These are phyloP conservation scores for Aphrophora alni DNA, from an alignment of 2,888 invertebrate species.

Conservation along the genomic window DNA sequence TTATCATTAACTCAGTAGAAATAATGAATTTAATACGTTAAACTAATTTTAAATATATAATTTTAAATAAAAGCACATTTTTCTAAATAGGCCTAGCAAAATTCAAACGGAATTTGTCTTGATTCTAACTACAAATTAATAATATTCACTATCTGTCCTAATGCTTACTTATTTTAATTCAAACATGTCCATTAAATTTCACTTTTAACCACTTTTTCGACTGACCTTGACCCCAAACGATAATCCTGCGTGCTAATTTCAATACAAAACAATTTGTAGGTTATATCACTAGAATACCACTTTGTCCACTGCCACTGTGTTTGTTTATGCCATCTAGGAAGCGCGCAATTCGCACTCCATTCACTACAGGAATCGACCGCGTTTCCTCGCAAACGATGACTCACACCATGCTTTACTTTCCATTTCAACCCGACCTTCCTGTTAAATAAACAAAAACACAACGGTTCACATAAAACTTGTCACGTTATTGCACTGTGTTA, in stretches of 20 bases:
- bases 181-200: background rate
- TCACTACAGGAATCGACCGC: background rate
- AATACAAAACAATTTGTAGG: background rate
- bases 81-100: too few relatives aligned
- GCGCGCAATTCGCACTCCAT: slow-evolving; percentile 3
- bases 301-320: background rate
- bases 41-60: too few relatives aligned
- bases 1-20: too few relatives aligned
- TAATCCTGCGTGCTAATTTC: too few relatives aligned
- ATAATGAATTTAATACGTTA: too few relatives aligned
- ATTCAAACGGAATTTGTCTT: too few relatives aligned
- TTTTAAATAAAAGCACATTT: too few relatives aligned
- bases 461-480: background rate
- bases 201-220: background rate
- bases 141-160: too few relatives aligned
- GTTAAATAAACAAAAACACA: background rate
- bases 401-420: background rate
- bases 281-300: background rate
- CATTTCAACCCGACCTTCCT: background rate
- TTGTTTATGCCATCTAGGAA: background rate
- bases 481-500: background rate
- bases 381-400: background rate
- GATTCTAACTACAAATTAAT: too few relatives aligned
- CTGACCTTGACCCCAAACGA: background rate
- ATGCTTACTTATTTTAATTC: background rate